These are phyloP conservation scores for Eledona agricola DNA, from an alignment of 2,888 invertebrate species.

Conservation along the genomic window DNA sequence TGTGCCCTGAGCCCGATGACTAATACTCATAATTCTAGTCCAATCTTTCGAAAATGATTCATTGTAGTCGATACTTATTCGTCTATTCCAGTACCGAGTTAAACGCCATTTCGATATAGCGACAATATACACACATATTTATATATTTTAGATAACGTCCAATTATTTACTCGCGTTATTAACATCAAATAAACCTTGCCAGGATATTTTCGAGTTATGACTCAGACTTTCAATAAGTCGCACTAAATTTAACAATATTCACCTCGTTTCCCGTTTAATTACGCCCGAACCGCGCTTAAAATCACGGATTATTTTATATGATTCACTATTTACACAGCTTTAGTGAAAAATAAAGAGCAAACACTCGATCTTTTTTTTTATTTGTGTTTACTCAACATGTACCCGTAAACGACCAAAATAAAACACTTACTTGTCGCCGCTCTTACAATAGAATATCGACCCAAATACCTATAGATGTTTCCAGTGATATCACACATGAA, in stretches of 20 bases:
- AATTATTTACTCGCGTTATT: slow-evolving; percentile 15
- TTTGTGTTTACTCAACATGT: slow-evolving; percentile 7
- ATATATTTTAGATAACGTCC: slow-evolving; percentile 21
- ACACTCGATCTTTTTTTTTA: slow-evolving; percentile 7
- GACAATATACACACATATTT: slow-evolving; percentile 17
- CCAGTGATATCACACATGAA: slow-evolving; percentile 18
- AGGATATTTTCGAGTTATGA: slow-evolving; percentile 29
- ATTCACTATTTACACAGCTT: too few species aligned
- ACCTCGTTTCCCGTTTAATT: too few species aligned
- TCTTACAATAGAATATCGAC: slow-evolving; percentile 29
- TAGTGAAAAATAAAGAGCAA: slow-evolving; percentile 15
- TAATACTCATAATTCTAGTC: slow-evolving; percentile 47
- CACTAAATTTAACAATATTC: too few species aligned
- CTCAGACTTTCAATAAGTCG: slow-evolving; percentile 21
- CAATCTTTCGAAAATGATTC: slow-evolving; percentile 39
- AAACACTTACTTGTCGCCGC: slow-evolving; percentile 21
- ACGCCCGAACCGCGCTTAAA: too few species aligned
- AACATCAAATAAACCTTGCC: slow-evolving; percentile 22
- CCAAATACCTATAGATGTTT: slow-evolving; percentile 28
- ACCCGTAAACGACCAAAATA: slow-evolving; percentile 25
- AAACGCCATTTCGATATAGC: slow-evolving; percentile 11
- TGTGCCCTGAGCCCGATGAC: slow-evolving; percentile 51
- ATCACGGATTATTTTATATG: too few species aligned
- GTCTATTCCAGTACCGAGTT: slow-evolving; percentile 6
- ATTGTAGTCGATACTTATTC: slow-evolving; percentile 34